phyloP scores from a whole-genome alignment of 2,888 invertebrate genomes.

The Erebia ligea region DNA sequence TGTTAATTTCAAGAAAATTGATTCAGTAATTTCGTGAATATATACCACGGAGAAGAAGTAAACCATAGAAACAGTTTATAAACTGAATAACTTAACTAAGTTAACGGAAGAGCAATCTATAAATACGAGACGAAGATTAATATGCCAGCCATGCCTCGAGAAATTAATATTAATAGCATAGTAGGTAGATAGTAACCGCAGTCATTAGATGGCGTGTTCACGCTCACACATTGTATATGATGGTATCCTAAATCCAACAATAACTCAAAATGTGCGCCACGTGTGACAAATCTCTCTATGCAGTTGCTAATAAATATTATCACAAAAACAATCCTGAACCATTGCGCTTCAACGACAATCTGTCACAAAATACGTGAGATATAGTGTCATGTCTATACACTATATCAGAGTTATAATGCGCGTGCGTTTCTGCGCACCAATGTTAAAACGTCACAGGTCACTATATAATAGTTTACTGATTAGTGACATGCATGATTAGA shows the following conservation, averaged over 20 bases:
- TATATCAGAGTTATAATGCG: too few relatives aligned
- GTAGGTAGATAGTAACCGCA: constrained; percentile 31
- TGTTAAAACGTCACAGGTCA: too few relatives aligned
- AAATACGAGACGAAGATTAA: constrained; percentile 40
- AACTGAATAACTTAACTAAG: constrained; percentile 18
- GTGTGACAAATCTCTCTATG: neutral
- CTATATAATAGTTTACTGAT: too few relatives aligned
- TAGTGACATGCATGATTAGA: too few relatives aligned
- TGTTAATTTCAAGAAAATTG: neutral
- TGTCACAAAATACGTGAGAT: too few relatives aligned
- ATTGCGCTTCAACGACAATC: too few relatives aligned
- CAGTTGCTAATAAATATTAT: neutral
- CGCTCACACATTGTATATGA: constrained; percentile 20
- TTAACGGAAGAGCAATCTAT: constrained; percentile 14
- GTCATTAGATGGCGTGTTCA: constrained; percentile 35
- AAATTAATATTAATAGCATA: constrained; percentile 48
- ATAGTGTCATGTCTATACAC: too few relatives aligned
- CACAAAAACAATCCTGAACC: neutral
- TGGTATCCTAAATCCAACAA: constrained; percentile 17
- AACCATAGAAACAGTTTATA: neutral
- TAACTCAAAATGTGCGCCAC: constrained; percentile 24
- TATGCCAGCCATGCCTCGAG: constrained; percentile 32
- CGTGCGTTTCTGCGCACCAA: too few relatives aligned
- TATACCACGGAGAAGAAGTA: constrained; percentile 6
- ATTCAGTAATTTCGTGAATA: neutral